A percentile compares a stretch with the other conserved stretches of the same genome.
These are phyloP conservation scores for Elgonia sp. DNA, from an alignment of 2,888 invertebrate species.

Conservation along the genomic window DNA sequence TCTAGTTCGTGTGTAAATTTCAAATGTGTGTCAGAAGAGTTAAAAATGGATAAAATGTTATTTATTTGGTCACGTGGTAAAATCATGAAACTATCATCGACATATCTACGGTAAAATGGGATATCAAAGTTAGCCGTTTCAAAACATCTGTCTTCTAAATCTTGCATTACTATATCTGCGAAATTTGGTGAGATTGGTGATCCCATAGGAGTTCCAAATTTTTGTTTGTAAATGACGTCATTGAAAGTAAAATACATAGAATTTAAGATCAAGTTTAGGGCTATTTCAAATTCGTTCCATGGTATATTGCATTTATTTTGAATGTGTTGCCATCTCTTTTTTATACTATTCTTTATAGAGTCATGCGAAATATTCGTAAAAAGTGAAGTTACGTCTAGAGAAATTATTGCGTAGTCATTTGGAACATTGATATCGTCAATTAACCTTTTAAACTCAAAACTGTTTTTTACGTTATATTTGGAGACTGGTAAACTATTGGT, in stretches of 20 bases:
- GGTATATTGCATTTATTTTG: no score
- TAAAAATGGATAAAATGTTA: neutral
- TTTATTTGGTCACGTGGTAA: neutral
- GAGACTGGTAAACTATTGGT: no score
- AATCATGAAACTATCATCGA: conserved; percentile 12
- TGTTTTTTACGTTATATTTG: no score
- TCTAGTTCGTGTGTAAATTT: conserved; percentile 3
- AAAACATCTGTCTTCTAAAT: neutral
- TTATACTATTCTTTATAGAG: no score
- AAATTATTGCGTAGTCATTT: neutral
- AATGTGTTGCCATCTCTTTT: no score
- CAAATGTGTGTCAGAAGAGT: neutral
- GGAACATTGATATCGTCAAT: no score
- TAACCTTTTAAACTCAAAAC: no score
- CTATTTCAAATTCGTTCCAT: no score
- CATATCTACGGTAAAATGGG: neutral
- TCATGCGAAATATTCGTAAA: conserved; percentile 7
- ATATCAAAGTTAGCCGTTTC: neutral
- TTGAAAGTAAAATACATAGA: no score
- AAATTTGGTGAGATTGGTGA: neutral
- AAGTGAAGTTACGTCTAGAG: conserved; percentile 8
- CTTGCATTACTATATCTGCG: conserved; percentile 4
- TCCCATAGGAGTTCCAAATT: no score
- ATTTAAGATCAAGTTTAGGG: no score
- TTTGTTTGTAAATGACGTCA: neutral